Evolutionary conservation across 2,797 vertebrate genomes (phyloP).

Genomic region (Tarsius wallacei): DNA sequence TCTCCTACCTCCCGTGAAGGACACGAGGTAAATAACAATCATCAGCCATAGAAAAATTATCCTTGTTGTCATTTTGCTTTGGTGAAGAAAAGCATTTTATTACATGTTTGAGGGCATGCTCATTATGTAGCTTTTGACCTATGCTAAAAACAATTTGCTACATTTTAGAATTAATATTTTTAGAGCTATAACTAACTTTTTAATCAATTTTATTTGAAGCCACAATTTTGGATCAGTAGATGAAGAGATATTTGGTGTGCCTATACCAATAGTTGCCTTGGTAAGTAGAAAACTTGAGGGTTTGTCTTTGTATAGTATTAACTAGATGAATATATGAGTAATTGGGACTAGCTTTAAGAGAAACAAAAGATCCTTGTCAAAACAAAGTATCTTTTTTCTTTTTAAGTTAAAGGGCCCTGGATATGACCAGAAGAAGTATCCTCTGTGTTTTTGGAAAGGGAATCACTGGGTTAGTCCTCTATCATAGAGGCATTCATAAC

Average conservation of each 20-base stretch:
- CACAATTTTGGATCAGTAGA: slow-evolving; percentile 95
- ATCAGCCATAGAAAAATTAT: not conserved
- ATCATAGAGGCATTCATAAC: not conserved
- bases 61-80: not conserved
- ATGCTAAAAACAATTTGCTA: not conserved
- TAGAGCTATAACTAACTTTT: slow-evolving; percentile 42
- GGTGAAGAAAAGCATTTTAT: slow-evolving; percentile 9
- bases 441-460: not conserved
- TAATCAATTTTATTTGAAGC: slow-evolving; percentile 90
- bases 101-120: not conserved
- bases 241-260: slow-evolving; percentile 94
- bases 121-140: not conserved
- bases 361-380: not conserved
- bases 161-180: slow-evolving; percentile 55
- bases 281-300: slow-evolving; percentile 92
- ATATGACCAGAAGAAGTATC: not conserved
- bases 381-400: slow-evolving; percentile 12
- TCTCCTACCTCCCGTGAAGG: slow-evolving; percentile 95
- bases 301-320: slow-evolving; percentile 21
- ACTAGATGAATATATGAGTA: slow-evolving; percentile 5
- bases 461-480: not conserved
- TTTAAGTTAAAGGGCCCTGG: slow-evolving; percentile 9
- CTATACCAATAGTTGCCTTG: slow-evolving; percentile 96
- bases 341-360: not conserved
- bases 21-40: slow-evolving; percentile 94